phyloP scores from a whole-genome alignment of 2,888 invertebrate species.

The Drosophila meridiana region DNA sequence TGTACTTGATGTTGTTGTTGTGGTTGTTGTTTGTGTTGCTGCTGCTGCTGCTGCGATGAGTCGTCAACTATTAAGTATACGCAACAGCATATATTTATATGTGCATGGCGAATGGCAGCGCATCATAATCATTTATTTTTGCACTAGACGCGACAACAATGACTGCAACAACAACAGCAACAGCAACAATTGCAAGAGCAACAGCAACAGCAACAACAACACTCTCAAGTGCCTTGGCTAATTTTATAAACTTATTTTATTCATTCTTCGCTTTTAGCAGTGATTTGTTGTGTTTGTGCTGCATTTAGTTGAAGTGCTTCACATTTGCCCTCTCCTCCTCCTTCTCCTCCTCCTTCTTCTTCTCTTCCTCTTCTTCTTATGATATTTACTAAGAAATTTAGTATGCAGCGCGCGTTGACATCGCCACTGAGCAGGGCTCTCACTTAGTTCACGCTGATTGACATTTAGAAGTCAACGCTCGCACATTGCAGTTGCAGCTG shows the following conservation, averaged over 20 bases:
- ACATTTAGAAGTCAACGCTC: slow-evolving; percentile 78
- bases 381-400: slow-evolving; percentile 72
- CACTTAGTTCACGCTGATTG: slow-evolving; percentile 61
- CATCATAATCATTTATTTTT: slow-evolving; percentile 81
- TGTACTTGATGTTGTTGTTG: slow-evolving; percentile 35
- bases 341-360: too few relatives aligned
- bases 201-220: slow-evolving; percentile 19
- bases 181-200: slow-evolving; percentile 27
- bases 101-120: slow-evolving; percentile 52
- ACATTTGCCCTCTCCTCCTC: slow-evolving; percentile 31
- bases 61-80: slow-evolving; percentile 62
- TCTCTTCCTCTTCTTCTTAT: slow-evolving; percentile 39
- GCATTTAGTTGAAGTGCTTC: slow-evolving; percentile 48
- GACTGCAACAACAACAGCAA: slow-evolving; percentile 34
- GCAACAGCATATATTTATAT: slow-evolving; percentile 31
- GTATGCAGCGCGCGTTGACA: slow-evolving; percentile 64
- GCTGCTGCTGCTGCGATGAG: slow-evolving; percentile 50
- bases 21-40: slow-evolving; percentile 43
- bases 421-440: background rate
- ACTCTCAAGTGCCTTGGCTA: slow-evolving; percentile 60
- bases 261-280: slow-evolving; percentile 39
- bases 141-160: slow-evolving; percentile 65
- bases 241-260: slow-evolving; percentile 75
- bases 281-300: slow-evolving; percentile 62
- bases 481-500: slow-evolving; percentile 40